These are phyloP conservation scores for Tetramorium parvispinum DNA, from an alignment of 1,140 invertebrate genomes.

Conservation along the genomic window DNA sequence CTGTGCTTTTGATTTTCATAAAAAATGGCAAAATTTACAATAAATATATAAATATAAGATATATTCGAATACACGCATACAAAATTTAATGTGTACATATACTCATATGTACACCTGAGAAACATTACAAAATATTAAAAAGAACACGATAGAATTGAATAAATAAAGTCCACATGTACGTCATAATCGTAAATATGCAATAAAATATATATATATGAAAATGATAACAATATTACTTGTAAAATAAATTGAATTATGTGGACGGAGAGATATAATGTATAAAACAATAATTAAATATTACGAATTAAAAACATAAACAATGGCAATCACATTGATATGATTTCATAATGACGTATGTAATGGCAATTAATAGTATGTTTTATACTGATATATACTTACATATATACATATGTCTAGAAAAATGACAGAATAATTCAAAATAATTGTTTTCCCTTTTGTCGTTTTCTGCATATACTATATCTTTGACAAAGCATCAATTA, in stretches of 20 bases:
- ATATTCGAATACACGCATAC: background rate
- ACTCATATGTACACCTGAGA: background rate
- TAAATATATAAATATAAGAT: slow-evolving; percentile 34
- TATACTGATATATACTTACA: slow-evolving; percentile 42
- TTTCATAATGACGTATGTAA: slow-evolving; percentile 26
- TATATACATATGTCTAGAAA: slow-evolving; percentile 28
- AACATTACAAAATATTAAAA: slow-evolving; percentile 1
- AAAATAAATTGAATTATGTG: slow-evolving; percentile 33
- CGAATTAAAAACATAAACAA: slow-evolving; percentile 21
- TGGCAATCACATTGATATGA: background rate
- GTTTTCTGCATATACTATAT: background rate
- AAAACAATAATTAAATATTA: slow-evolving; percentile 15
- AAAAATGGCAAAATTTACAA: slow-evolving; percentile 31
- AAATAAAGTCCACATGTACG: slow-evolving; percentile 27
- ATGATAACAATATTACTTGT: slow-evolving; percentile 11
- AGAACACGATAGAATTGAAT: slow-evolving; percentile 20
- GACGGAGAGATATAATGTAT: slow-evolving; percentile 65
- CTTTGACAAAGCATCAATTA: too few species aligned
- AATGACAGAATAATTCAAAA: background rate
- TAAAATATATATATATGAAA: background rate
- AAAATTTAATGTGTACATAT: slow-evolving; percentile 8
- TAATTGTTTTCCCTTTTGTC: background rate
- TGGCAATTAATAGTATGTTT: slow-evolving; percentile 5
- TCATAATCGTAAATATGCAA: slow-evolving; percentile 7
- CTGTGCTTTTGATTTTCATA: background rate